Evolutionary conservation across 2,113 vertebrate species (phyloP), one percentile per base, ranked within the genome.

Genomic region (Mesitornis unicolor): DNA sequence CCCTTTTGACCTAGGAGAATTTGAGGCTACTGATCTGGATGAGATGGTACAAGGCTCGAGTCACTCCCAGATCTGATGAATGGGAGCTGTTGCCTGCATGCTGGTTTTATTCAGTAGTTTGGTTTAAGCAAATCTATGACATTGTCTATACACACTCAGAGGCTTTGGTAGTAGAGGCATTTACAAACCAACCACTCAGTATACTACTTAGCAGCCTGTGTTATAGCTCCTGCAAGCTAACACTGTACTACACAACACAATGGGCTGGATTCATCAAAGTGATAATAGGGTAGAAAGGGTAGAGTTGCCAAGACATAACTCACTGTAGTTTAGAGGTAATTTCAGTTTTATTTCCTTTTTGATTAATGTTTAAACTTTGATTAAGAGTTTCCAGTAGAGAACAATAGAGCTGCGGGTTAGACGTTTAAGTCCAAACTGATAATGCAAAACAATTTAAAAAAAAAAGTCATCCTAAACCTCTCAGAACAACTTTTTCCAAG

Each of bases 301-400:
- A 83, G 36, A 28, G n/a, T 59, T 95, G 76, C 90, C 73, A 92
- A 92, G 69, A 56, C 60, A 68, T 71, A 93, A 86, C 43, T 84
- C 26, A 28, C 71, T 25, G 50, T 16, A 70, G 57, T 92, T 81
- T 92, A 79, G 36, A 69, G 45, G 47, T 54, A 86, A 75, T 81
- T 82, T 78, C 60, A 81, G 45, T 92, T 89, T 92, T 87, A 93
- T 95, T 84, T 97, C 92, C 92, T 87, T 95, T 95, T 85, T 89
- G 87, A 88, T 92, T 93, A 87, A 81, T 90, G 69, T 96, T 95
- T 97, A 93, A 97, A 95, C 67, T 80, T 91, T 77, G 67, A 89
- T 86, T 93, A 91, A 61, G 42, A 64, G 11, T 96, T 97, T 95
- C 92, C 95, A 94, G 31, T 43, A 21, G 51, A 95, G 79, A 97